Evolutionary conservation across 2,113 vertebrate genomes (phyloP), one percentile per base, ranked within the genome.

Genomic region (Elachura formosa): DNA sequence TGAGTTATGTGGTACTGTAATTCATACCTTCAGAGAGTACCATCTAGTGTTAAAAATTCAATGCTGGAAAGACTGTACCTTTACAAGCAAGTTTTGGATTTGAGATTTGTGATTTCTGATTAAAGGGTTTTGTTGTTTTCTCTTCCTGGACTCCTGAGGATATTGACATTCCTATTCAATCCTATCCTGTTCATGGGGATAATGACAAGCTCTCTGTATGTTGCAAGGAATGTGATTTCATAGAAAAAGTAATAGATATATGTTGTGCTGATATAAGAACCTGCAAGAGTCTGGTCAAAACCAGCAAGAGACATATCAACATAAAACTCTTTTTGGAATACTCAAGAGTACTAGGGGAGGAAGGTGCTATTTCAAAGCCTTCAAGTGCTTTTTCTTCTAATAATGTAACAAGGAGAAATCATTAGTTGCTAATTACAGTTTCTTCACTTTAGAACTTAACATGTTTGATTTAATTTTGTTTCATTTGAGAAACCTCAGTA

Each of bases 401-500:
- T n/a, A n/a, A n/a, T n/a, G n/a, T n/a, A n/a, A n/a, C n/a, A n/a
- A n/a, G n/a, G n/a, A n/a, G n/a, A n/a, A n/a, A n/a, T n/a, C n/a
- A n/a, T n/a, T n/a, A n/a, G 2, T 21, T 54, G 2, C 28, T 59
- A 63, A 63, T 17, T 55, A 22, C 7, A 52, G 11, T n/a, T 69
- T 7, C n/a, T 51, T 18, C 21, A n/a, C 8, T 33, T 14, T 12
- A 62, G 38, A 81, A 52, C 3, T 46, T 62, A 18, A 1, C 6
- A 6, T 21, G 5, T 58, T 62, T 72, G 23, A 1, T 9, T 63
- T 16, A 2, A 0, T 79, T 89, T n/a, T 3, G 1, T 11, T 49
- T 89, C 23, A 19, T 61, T 34, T 52, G 14, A 45, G 29, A 77
- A 6, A 16, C 36, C 7, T 14, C 18, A 20, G n/a, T 34, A n/a